These are phyloP conservation scores for Stigmatopora argus DNA, from an alignment of 2,113 vertebrate genomes.

Conservation along the genomic window DNA sequence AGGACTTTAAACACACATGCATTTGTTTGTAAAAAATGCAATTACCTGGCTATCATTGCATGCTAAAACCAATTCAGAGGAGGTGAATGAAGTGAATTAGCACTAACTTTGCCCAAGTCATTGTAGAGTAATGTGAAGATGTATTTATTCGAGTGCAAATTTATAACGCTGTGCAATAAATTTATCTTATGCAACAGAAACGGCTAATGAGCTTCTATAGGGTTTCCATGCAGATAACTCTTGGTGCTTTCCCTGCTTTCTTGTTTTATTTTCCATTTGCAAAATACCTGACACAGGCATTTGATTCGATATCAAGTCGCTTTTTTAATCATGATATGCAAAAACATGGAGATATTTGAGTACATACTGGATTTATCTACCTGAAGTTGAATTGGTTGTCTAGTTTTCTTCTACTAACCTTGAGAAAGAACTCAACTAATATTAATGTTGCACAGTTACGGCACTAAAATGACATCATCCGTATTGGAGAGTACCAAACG, in stretches of 20 bases:
- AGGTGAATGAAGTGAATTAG: slow-evolving; percentile 9
- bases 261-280: not conserved
- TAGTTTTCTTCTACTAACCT: not conserved
- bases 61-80: slow-evolving; percentile 3
- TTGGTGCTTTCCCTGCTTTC: not conserved
- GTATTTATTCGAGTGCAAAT: slow-evolving; percentile 7
- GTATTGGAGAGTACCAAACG: too few relatives aligned
- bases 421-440: not conserved
- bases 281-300: not conserved
- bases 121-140: not conserved
- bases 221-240: not conserved
- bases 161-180: not conserved
- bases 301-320: not conserved
- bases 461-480: too few relatives aligned
- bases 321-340: not conserved
- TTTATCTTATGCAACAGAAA: slow-evolving; percentile 1
- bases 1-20: slow-evolving; percentile 4
- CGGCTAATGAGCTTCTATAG: not conserved
- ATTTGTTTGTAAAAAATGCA: slow-evolving; percentile 14
- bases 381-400: not conserved
- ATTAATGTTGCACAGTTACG: too few relatives aligned
- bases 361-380: not conserved
- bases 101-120: slow-evolving; percentile 3
- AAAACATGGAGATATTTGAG: not conserved
- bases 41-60: slow-evolving; percentile 7